Evolutionary conservation across 2,888 invertebrate species (phyloP).

Genomic region (Hedya salicella): DNA sequence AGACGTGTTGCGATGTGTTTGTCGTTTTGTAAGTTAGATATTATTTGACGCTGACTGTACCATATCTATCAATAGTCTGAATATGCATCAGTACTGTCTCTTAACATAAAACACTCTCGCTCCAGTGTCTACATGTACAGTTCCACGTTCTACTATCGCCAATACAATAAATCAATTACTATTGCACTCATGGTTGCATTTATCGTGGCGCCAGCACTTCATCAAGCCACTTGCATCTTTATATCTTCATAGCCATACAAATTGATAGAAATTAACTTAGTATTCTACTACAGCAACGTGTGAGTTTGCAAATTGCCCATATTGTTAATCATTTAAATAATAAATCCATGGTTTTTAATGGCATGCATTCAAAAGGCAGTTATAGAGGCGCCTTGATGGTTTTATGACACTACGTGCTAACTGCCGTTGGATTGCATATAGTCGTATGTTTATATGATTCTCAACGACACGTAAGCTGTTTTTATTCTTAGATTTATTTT

Average conservation of each 20-base stretch:
- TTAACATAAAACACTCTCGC: too few relatives aligned
- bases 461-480: background rate
- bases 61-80: too few relatives aligned
- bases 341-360: conserved; percentile 63
- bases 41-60: too few relatives aligned
- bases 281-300: conserved; percentile 42
- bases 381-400: conserved; percentile 53
- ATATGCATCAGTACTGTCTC: too few relatives aligned
- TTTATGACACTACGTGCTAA: conserved; percentile 41
- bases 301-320: conserved; percentile 57
- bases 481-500: conserved; percentile 1
- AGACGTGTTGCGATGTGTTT: too few relatives aligned
- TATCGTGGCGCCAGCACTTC: conserved; percentile 13
- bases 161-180: conserved; percentile 10
- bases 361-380: conserved; percentile 58
- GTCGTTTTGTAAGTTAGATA: too few relatives aligned
- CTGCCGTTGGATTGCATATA: conserved; percentile 17
- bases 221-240: conserved; percentile 2
- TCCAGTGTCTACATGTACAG: background rate
- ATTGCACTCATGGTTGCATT: conserved; percentile 3
- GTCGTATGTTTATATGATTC: background rate
- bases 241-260: conserved; percentile 22
- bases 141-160: background rate
- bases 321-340: conserved; percentile 66
- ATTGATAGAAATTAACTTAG: conserved; percentile 10